These are phyloP conservation scores for Calvadosia cruxmelitensis DNA, from an alignment of 30 jellyfish, hydroid and myxozoan species.

Conservation along the genomic window DNA sequence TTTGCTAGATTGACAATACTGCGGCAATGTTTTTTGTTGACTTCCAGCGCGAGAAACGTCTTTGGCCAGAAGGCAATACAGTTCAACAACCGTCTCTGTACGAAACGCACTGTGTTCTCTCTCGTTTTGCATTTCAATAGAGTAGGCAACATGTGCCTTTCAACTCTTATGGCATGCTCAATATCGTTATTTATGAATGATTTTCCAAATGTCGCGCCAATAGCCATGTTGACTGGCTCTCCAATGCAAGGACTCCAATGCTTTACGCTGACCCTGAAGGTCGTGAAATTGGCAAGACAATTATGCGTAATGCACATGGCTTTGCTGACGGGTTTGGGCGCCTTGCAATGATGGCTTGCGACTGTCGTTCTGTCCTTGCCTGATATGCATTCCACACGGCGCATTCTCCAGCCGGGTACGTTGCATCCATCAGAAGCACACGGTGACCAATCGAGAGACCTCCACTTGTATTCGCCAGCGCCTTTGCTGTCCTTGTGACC, in stretches of 20 bases:
- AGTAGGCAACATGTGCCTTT: too few relatives aligned
- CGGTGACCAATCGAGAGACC: background rate
- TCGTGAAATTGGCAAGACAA: background rate
- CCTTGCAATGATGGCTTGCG: background rate
- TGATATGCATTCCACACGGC: background rate
- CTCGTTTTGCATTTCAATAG: too few relatives aligned
- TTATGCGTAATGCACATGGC: background rate
- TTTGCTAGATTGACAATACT: background rate
- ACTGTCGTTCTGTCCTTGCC: background rate
- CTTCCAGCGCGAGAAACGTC: conserved; percentile 2
- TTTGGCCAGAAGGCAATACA: conserved; percentile 36
- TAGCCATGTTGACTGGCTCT: too few relatives aligned
- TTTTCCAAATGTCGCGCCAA: too few relatives aligned
- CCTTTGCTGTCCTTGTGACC: too few relatives aligned
- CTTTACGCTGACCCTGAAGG: background rate
- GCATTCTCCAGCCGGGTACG: background rate
- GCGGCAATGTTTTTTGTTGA: conserved; percentile 7
- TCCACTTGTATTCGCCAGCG: background rate
- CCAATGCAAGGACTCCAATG: background rate
- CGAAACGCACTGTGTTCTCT: conserved; percentile 11
- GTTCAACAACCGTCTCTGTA: conserved; percentile 23
- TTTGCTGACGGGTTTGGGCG: background rate
- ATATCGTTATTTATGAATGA: too few relatives aligned
- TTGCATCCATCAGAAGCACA: background rate
- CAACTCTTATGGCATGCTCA: too few relatives aligned